Evolutionary conservation across 1,140 invertebrate species (phyloP), one percentile per base, ranked within the genome.

Genomic region (Macrobrachium nipponense): DNA sequence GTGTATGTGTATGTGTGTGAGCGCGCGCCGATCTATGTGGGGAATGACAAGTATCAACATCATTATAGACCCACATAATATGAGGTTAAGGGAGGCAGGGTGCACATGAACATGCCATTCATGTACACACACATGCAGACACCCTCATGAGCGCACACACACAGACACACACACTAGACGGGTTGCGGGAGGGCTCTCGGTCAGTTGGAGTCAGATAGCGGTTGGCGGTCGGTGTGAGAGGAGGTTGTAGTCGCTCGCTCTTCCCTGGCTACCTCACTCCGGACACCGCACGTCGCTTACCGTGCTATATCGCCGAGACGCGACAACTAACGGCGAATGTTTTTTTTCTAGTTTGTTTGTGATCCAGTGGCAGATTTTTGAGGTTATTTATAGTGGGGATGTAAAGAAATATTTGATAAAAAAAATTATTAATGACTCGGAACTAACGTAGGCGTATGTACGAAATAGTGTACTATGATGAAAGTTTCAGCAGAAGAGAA

Each of bases 221-320:
- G 83, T 86, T 86, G 83, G 83, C 83, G 83, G 83, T 77, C 83
- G 83, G 83, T 80, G 83, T 80, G 83, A 61, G 77, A 43, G 83
- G 66, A 86, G 51, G 83, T 80, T 17, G 51, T 76, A 59, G 83
- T 86, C 72, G 51, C 51, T 36, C 61, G 77, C 68, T 77, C 76
- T 77, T 86, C 83, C 77, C 18, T 86, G 64, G 83, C 59, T 79
- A 59, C 79, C 76, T 86, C 77, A 44, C 83, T 51, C 76, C 44
- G 77, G 66, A 76, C 70, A 76, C 79, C 77, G 83, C 68, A 80
- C 59, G 64, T 77, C 20, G 76, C 76, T 58, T 59, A 36, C 77
- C 27, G 58, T 64, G 60, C 82, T 78, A 60, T n/a, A 59, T 51
- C 62, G 62, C 80, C 80, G 61, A 20, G 62, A 64, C 64, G 66